Conservation (phyloP, 2,113 vertebrate species). For the Felis catus region DNA sequence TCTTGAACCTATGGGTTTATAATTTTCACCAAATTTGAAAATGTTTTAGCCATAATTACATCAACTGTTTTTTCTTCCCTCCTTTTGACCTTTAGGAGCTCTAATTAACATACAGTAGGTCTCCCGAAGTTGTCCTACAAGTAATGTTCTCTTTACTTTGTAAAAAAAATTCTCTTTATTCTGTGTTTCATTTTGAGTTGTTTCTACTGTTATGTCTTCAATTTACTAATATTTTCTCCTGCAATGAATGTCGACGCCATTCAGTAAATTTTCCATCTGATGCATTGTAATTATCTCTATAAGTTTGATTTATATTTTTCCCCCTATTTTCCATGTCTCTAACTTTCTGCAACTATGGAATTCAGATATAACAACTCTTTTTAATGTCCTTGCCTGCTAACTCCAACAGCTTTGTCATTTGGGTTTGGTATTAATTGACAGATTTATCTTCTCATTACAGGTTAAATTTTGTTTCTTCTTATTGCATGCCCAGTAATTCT, state of each 20-base stretch:
- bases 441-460: not conserved
- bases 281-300: not conserved
- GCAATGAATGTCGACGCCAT: not conserved
- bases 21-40: slow-evolving; percentile 10
- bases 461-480: slow-evolving; percentile 16
- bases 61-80: not conserved
- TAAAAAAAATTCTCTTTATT: not conserved
- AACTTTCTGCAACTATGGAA: not conserved
- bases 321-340: not conserved
- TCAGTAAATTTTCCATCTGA: not conserved
- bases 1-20: not conserved
- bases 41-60: not conserved
- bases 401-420: not conserved
- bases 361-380: not conserved
- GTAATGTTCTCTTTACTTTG: not conserved
- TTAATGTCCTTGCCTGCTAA: not conserved
- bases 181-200: not conserved
- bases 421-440: not conserved
- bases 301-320: not conserved
- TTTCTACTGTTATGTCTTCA: not conserved
- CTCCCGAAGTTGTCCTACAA: not conserved
- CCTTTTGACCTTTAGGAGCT: not conserved
- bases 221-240: slow-evolving; percentile 5
- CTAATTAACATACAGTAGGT: not conserved
- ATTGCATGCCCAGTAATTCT: not conserved